Evolutionary conservation across 2,888 invertebrate species (phyloP), one percentile per base, ranked within the genome.

Genomic region (Operophtera brumata): DNA sequence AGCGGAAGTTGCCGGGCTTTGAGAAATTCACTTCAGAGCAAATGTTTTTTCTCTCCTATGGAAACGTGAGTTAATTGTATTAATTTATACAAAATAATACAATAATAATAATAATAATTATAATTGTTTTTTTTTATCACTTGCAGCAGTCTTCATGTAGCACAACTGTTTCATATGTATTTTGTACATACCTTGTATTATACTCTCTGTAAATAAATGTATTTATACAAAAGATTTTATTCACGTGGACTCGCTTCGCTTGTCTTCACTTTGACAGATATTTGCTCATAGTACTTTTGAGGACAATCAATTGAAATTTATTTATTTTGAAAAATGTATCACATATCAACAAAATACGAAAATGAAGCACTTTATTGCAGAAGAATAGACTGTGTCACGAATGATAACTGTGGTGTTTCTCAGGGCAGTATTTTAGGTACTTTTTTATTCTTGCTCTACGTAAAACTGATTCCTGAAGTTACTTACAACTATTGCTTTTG

Each of bases 41-140:
- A 74, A 80, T 96, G 56, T 94, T 96, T 76, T 96, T 96, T 78
- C 89, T 96, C 26, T 93, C 95, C 0, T 96, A 94, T 80, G 96
- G 94, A 34, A 96, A 96, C 82, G 95, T 95, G 82, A 91, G 92
- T 86, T 0, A 7, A 12, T n/a, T n/a, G n/a, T n/a, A n/a, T n/a
- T n/a, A n/a, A n/a, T n/a, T n/a, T n/a, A n/a, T n/a, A n/a, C n/a
- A n/a, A n/a, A n/a, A n/a, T n/a, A n/a, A n/a, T n/a, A n/a, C n/a
- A n/a, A n/a, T n/a, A n/a, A n/a, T n/a, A n/a, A n/a, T n/a, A n/a
- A n/a, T n/a, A n/a, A n/a, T n/a, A n/a, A n/a, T n/a, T n/a, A n/a
- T n/a, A n/a, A n/a, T n/a, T n/a, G n/a, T n/a, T n/a, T n/a, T n/a
- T n/a, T n/a, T n/a, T n/a, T n/a, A n/a, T n/a, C n/a, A n/a, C n/a